Evolutionary conservation across 2,797 vertebrate genomes (phyloP), one percentile per base, ranked within the genome.

Genomic region (Sebastolobus altivelis): DNA sequence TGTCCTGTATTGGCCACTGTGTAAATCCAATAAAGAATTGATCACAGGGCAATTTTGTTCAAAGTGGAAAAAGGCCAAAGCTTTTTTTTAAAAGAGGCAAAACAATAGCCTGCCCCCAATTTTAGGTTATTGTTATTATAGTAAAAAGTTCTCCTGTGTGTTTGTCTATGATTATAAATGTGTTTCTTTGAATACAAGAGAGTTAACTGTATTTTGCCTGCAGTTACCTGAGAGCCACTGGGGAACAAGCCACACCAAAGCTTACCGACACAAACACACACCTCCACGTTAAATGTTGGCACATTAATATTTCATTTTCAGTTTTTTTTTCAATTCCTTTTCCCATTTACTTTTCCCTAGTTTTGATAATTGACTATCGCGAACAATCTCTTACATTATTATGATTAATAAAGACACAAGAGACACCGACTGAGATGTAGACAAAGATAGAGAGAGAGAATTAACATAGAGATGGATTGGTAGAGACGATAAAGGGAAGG

Each of bases 11-110:
- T 52, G 55, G 77, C 75, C 27, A 20, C 65, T 76, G 79, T 84
- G 80, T 61, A 65, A 79, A 85, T 81, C 72, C 81, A 82, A 75
- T 87, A 77, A 76, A 20, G 20, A 62, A 88, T 72, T 68, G 63
- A 84, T 84, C 58, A 16, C n/a, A 14, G 46, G 40, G 67, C 66
- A 69, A 10, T 65, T 49, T 18, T 77, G 25, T 66, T 86, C 71
- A 58, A 70, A 74, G 58, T 63, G 49, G 49, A 81, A 66, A 73
- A 22, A 72, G 76, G 25, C 33, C 56, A 76, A 61, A 65, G 55
- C 40, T 37, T n/a, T 71, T 49, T n/a, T 20, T 54, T 74, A 16
- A 59, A 75, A 16, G 14, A 58, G 31, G 12, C 22, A 62, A 78
- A 63, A 72, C 29, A 71, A 49, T 59, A 20, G 12, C 13, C 43